These are phyloP conservation scores for Mormyrus proboscirostris DNA, from an alignment of 2,797 vertebrate species.

Conservation along the genomic window DNA sequence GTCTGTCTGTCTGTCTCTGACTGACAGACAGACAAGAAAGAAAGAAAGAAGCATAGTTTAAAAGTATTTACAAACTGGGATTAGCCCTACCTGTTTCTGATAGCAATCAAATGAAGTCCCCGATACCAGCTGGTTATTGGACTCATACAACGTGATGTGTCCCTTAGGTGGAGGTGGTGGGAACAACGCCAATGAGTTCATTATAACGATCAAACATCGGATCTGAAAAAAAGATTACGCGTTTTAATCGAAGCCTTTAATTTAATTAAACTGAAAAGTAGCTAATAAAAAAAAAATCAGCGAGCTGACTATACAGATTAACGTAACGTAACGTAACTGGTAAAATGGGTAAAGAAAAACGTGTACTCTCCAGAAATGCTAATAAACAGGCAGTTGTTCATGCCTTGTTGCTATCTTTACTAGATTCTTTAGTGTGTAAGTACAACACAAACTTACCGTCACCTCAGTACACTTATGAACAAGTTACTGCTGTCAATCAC, in stretches of 20 bases:
- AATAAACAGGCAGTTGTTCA: neutral
- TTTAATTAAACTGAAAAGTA: neutral
- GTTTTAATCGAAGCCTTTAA: neutral
- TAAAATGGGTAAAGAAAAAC: neutral
- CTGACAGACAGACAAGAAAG: too few species aligned
- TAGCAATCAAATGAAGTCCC: constrained; percentile 53
- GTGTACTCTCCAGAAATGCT: neutral
- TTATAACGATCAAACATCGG: constrained; percentile 38
- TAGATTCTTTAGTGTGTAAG: neutral
- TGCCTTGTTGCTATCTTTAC: neutral
- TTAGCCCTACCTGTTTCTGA: constrained; percentile 62
- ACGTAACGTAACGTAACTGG: too few species aligned
- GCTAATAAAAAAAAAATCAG: neutral
- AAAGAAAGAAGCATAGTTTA: neutral
- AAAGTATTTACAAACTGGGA: neutral
- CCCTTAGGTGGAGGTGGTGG: constrained; percentile 66
- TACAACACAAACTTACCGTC: neutral
- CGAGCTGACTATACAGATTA: neutral
- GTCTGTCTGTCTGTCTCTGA: too few species aligned
- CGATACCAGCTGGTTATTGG: constrained; percentile 76
- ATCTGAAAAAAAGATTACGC: neutral
- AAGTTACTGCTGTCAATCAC: neutral
- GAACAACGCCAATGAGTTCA: constrained; percentile 79
- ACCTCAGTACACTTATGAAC: neutral
- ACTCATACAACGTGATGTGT: constrained; percentile 74